A percentile compares a stretch with the other conserved stretches of the same genome.
Conservation (phyloP, 1,140 invertebrate species). For the Solenopsis invicta region DNA sequence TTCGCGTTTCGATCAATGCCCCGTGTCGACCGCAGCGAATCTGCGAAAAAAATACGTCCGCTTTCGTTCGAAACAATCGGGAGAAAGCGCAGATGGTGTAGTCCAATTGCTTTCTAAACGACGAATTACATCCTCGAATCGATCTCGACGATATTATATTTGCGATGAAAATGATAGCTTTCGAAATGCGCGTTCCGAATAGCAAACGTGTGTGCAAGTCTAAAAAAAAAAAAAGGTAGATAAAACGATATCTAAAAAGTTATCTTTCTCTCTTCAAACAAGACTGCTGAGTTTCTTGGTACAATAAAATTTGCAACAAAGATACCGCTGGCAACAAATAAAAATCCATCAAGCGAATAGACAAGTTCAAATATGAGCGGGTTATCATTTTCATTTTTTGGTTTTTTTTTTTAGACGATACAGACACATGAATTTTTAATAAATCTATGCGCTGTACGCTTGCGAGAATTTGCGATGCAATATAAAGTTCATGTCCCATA, state of each 20-base stretch:
- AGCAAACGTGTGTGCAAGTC: background rate
- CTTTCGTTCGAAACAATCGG: constrained; percentile 42
- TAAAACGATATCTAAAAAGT: constrained; percentile 19
- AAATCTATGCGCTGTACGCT: background rate
- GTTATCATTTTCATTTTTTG: no score
- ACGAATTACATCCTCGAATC: constrained; percentile 33
- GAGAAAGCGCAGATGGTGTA: constrained; percentile 46
- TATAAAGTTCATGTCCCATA: constrained; percentile 5
- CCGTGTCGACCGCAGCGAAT: constrained; percentile 29
- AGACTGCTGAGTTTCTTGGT: background rate
- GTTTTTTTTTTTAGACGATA: background rate
- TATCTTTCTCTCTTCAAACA: background rate
- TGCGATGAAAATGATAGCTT: background rate
- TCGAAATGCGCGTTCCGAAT: background rate
- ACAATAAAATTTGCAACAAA: background rate
- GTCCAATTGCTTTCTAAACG: constrained; percentile 35
- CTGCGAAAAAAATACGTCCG: constrained; percentile 18
- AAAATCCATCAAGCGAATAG: constrained; percentile 21
- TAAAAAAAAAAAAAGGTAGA: background rate
- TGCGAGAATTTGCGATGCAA: background rate
- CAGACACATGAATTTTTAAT: constrained; percentile 29
- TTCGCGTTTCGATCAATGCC: constrained; percentile 31
- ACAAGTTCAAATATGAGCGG: background rate
- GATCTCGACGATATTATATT: constrained; percentile 16
- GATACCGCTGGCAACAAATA: background rate